A percentile compares a stretch with the other conserved stretches of the same genome.
These are phyloP conservation scores for Aurelia coerulea DNA, from an alignment of 30 jellyfish, hydroid and myxozoan genomes.

Conservation along the genomic window DNA sequence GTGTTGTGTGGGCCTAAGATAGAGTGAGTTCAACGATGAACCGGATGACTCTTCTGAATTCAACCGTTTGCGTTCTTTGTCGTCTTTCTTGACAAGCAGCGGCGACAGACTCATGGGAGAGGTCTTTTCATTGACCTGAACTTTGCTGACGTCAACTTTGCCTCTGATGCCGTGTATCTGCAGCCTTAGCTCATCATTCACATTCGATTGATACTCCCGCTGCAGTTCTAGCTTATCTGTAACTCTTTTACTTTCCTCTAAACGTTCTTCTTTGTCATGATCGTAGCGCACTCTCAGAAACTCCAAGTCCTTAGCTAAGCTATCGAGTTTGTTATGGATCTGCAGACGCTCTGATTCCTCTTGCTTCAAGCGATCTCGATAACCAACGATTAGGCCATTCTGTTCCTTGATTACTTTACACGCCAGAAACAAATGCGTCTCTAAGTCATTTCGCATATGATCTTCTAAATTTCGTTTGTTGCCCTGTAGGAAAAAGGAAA, in stretches of 20 bases:
- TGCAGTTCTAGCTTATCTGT: slow-evolving; percentile 77
- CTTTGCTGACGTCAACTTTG: slow-evolving; percentile 56
- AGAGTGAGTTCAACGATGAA: slow-evolving; percentile 76
- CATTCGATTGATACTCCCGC: slow-evolving; percentile 87
- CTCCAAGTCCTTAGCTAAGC: slow-evolving; percentile 69
- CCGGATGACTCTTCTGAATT: slow-evolving; percentile 69
- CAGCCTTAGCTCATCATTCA: slow-evolving; percentile 88
- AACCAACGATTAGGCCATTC: slow-evolving; percentile 73
- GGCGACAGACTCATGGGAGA: slow-evolving; percentile 70
- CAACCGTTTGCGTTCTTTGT: slow-evolving; percentile 52
- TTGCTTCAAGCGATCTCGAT: slow-evolving; percentile 65
- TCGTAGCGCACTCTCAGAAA: slow-evolving; percentile 61
- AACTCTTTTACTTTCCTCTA: slow-evolving; percentile 62
- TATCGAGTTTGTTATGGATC: slow-evolving; percentile 73
- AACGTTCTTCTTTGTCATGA: slow-evolving; percentile 69
- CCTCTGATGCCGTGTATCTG: slow-evolving; percentile 90
- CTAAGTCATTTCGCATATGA: slow-evolving; percentile 80
- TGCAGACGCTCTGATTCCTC: slow-evolving; percentile 66
- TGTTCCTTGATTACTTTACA: slow-evolving; percentile 80
- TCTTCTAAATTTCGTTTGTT: slow-evolving; percentile 64
- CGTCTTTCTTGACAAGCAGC: slow-evolving; percentile 47
- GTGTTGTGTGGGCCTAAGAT: slow-evolving; percentile 58
- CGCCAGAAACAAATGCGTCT: slow-evolving; percentile 78
- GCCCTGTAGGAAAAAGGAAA: slow-evolving; percentile 60
- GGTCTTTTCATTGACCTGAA: slow-evolving; percentile 18